Evolutionary conservation across 2,797 vertebrate species (phyloP).

Genomic region (Gymnodraco acuticeps): DNA sequence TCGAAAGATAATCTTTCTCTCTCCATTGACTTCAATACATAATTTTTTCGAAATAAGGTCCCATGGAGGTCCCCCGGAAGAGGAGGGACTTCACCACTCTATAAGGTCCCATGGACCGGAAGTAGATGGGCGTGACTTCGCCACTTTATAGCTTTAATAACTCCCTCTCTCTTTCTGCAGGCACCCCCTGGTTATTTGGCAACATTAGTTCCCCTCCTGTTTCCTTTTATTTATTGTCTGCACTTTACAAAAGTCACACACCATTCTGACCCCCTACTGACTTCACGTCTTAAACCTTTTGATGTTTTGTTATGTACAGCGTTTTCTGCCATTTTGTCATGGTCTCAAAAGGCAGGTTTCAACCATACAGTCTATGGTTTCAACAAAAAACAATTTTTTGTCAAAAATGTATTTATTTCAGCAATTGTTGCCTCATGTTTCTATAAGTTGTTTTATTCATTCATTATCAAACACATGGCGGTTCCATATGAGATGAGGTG

Average conservation of each 20-base stretch:
- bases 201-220: not conserved
- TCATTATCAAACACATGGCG: not conserved
- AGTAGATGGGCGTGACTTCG: too few relatives aligned
- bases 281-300: not conserved
- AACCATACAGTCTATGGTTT: not conserved
- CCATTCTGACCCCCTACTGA: not conserved
- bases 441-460: not conserved
- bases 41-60: too few relatives aligned
- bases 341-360: not conserved
- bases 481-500: not conserved
- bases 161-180: not conserved
- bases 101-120: too few relatives aligned
- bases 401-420: not conserved
- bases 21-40: too few relatives aligned
- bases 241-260: not conserved
- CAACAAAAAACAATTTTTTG: not conserved
- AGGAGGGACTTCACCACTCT: too few relatives aligned
- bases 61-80: too few relatives aligned
- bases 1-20: too few relatives aligned
- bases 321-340: not conserved
- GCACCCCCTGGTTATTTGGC: not conserved
- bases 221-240: conserved; percentile 7
- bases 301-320: not conserved
- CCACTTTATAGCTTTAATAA: too few relatives aligned
- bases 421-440: not conserved